These are phyloP conservation scores for Sycophila texana DNA, from an alignment of 2,888 invertebrate species.

Conservation along the genomic window DNA sequence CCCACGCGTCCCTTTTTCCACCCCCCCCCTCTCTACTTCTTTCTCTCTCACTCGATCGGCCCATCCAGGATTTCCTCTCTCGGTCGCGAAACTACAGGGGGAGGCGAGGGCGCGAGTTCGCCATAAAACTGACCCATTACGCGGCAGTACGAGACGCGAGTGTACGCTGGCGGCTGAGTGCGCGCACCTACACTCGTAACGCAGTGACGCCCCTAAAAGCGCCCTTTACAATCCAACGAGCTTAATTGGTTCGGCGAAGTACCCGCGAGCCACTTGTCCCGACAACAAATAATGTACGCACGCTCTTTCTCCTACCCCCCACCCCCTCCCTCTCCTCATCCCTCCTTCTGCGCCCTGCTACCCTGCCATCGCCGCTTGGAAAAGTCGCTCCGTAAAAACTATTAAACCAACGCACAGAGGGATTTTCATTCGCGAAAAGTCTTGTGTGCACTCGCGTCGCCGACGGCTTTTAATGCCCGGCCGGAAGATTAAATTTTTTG, in stretches of 20 bases:
- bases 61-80: not conserved
- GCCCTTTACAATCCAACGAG: slow-evolving; percentile 52
- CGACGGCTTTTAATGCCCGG: slow-evolving; percentile 20
- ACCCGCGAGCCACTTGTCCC: slow-evolving; percentile 41
- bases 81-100: not conserved
- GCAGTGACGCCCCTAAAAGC: slow-evolving; percentile 58
- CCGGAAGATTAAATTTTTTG: slow-evolving; percentile 34
- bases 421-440: slow-evolving; percentile 26
- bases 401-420: slow-evolving; percentile 12
- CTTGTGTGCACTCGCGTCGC: slow-evolving; percentile 17
- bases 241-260: slow-evolving; percentile 51
- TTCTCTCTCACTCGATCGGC: no score
- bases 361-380: not conserved
- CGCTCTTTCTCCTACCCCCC: not conserved
- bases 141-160: slow-evolving; percentile 50
- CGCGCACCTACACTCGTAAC: slow-evolving; percentile 6
- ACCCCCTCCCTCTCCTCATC: not conserved
- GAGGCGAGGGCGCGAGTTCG: slow-evolving; percentile 11
- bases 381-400: slow-evolving; percentile 2
- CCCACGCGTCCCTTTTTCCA: no score
- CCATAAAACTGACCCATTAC: slow-evolving; percentile 64
- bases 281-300: not conserved
- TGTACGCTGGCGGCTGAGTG: slow-evolving; percentile 49
- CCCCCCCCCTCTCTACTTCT: not conserved
- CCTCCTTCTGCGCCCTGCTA: no score